These are phyloP conservation scores for Aplocera efformata DNA, from an alignment of 2,888 invertebrate species.

Conservation along the genomic window DNA sequence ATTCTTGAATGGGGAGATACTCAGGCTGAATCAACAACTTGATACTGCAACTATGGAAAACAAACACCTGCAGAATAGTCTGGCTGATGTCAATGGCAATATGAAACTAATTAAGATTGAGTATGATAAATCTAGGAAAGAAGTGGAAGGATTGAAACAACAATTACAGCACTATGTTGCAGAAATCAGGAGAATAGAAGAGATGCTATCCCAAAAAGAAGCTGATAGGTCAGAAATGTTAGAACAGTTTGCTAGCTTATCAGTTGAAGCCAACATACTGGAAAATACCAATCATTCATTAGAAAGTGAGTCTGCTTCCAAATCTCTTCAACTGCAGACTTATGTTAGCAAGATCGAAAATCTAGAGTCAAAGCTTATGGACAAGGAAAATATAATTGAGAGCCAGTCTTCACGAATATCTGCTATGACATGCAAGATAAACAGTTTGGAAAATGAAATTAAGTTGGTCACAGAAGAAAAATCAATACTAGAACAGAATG, in stretches of 20 bases:
- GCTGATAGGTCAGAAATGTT: conserved; percentile 89
- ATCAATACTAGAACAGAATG: conserved; percentile 62
- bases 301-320: conserved; percentile 87
- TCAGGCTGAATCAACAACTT: conserved; percentile 74
- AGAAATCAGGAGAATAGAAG: conserved; percentile 89
- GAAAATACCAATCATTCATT: conserved; percentile 90
- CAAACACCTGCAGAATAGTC: conserved; percentile 86
- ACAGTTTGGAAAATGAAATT: conserved; percentile 65
- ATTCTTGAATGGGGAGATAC: conserved; percentile 81
- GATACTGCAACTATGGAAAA: conserved; percentile 83
- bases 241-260: conserved; percentile 88
- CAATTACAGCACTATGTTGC: conserved; percentile 91
- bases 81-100: conserved; percentile 83
- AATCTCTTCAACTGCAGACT: conserved; percentile 79
- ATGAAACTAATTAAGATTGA: conserved; percentile 83
- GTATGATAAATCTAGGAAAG: conserved; percentile 84
- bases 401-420: conserved; percentile 58
- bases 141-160: conserved; percentile 86
- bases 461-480: conserved; percentile 69
- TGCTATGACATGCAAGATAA: conserved; percentile 61
- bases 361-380: conserved; percentile 82
- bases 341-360: conserved; percentile 73
- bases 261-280: conserved; percentile 87
- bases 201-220: conserved; percentile 87
- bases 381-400: conserved; percentile 68